These are phyloP conservation scores for Chloebia gouldiae DNA, from an alignment of 2,113 vertebrate species.

Conservation along the genomic window DNA sequence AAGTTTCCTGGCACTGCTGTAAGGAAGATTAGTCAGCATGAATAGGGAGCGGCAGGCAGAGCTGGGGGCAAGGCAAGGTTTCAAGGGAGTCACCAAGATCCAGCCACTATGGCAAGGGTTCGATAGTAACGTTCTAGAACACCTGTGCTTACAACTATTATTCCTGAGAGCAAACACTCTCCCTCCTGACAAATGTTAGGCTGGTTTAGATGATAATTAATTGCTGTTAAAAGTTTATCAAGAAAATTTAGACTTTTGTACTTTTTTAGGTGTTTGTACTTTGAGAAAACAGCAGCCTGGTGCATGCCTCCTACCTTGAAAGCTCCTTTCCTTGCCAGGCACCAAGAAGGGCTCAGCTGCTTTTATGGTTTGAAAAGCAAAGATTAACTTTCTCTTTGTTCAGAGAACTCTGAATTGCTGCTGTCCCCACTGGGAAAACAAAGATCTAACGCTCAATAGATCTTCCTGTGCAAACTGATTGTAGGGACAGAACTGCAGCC, in stretches of 20 bases:
- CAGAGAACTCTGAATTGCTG: not conserved
- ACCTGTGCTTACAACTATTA: not conserved
- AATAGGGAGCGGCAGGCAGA: not conserved
- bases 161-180: not conserved
- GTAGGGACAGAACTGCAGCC: not conserved
- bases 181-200: not conserved
- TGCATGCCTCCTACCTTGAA: not conserved
- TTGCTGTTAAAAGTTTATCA: not conserved
- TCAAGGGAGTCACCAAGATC: not conserved
- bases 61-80: not conserved
- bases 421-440: not conserved
- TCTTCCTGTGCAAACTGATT: not conserved
- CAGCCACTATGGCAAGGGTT: not conserved
- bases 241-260: not conserved
- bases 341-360: not conserved
- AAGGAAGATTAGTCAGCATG: not conserved
- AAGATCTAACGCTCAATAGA: not conserved
- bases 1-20: not conserved
- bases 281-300: not conserved
- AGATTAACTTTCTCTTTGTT: not conserved
- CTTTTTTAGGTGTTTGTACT: not conserved
- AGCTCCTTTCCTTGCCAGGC: not conserved
- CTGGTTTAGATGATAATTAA: not conserved
- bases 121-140: fast-evolving
- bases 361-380: not conserved